These are phyloP conservation scores for Brachyptera risi DNA, from an alignment of 2,888 invertebrate species.

Conservation along the genomic window DNA sequence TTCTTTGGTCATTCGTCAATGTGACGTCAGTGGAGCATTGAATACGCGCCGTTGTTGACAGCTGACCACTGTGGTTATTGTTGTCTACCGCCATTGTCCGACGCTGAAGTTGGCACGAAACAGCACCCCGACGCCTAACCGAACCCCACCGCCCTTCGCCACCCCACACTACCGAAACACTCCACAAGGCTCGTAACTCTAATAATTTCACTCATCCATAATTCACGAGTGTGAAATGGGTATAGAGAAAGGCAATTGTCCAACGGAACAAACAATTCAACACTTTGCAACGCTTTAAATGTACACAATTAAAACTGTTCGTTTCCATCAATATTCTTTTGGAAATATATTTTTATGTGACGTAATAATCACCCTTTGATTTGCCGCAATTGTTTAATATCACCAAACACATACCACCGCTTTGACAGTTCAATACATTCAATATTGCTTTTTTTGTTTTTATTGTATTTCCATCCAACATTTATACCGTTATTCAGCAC, in stretches of 20 bases:
- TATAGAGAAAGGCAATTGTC: slow-evolving; percentile 18
- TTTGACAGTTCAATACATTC: slow-evolving; percentile 13
- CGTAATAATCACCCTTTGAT: too few relatives aligned
- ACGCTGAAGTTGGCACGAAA: slow-evolving; percentile 6
- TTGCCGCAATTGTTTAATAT: slow-evolving; percentile 7
- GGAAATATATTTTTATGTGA: slow-evolving; percentile 13
- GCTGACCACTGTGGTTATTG: slow-evolving; percentile 11
- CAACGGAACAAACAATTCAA: neutral
- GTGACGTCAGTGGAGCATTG: neutral
- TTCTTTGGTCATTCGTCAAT: neutral
- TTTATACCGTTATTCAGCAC: too few relatives aligned
- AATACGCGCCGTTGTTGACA: slow-evolving; percentile 5
- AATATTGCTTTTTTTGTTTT: slow-evolving; percentile 4
- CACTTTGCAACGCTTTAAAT: slow-evolving; percentile 10
- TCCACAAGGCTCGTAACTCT: slow-evolving; percentile 8
- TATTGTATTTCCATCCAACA: too few relatives aligned
- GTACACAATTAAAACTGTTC: slow-evolving; percentile 14
- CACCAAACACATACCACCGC: neutral
- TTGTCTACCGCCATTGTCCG: neutral
- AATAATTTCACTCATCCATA: slow-evolving; percentile 11
- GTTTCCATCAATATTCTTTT: slow-evolving; percentile 4
- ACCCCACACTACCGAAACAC: neutral
- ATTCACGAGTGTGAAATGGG: slow-evolving; percentile 14
- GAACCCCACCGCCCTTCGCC: neutral
- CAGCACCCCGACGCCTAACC: neutral